phyloP scores from a whole-genome alignment of 2,797 vertebrate genomes.

The Selene dorsalis region DNA sequence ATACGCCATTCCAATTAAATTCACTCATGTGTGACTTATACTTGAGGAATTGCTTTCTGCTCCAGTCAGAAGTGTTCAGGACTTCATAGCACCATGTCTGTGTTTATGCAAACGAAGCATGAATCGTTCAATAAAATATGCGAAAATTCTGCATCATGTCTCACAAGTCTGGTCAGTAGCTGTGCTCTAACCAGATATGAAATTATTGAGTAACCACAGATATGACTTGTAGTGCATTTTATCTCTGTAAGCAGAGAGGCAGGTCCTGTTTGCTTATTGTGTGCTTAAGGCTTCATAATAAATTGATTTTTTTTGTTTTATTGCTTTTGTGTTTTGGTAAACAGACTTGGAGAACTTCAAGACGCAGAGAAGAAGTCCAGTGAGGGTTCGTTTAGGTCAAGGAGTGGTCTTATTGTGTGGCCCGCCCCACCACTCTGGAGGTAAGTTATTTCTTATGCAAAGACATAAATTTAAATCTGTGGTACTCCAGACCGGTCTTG shows the following conservation, averaged over 20 bases:
- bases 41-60: slow-evolving; percentile 82
- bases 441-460: slow-evolving; percentile 77
- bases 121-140: slow-evolving; percentile 38
- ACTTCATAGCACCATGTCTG: slow-evolving; percentile 56
- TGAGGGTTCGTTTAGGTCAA: slow-evolving; percentile 94
- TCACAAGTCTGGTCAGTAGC: slow-evolving; percentile 25
- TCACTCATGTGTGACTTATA: slow-evolving; percentile 84
- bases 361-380: slow-evolving; percentile 91
- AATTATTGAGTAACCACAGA: slow-evolving; percentile 39
- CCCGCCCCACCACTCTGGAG: slow-evolving; percentile 93
- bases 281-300: slow-evolving; percentile 37
- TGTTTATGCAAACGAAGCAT: slow-evolving; percentile 65
- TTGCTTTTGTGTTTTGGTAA: slow-evolving; percentile 57
- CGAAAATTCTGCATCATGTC: slow-evolving; percentile 39
- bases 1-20: slow-evolving; percentile 83
- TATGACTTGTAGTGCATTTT: slow-evolving; percentile 23
- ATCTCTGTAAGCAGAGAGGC: slow-evolving; percentile 35
- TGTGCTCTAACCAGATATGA: slow-evolving; percentile 35
- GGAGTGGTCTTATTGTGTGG: slow-evolving; percentile 96
- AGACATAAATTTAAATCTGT: neutral
- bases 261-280: slow-evolving; percentile 21
- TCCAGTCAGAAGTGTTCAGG: slow-evolving; percentile 70
- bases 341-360: slow-evolving; percentile 97
- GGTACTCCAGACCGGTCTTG: too few species aligned
- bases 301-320: slow-evolving; percentile 52